These are phyloP conservation scores for Arenicola marina DNA, from an alignment of 2,888 invertebrate species.

Conservation along the genomic window DNA sequence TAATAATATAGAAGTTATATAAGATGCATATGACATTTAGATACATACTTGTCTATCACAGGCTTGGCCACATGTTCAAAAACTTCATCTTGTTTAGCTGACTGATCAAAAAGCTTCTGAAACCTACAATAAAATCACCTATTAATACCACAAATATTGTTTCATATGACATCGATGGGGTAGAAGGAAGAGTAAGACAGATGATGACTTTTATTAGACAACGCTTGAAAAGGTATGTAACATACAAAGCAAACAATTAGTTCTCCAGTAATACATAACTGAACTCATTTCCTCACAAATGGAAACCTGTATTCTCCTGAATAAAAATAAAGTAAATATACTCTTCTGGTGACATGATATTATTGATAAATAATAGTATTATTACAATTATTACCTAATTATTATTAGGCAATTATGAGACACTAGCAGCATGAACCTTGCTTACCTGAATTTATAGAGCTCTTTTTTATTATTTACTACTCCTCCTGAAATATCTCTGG, in stretches of 20 bases:
- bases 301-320: not conserved
- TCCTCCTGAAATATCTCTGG: slow-evolving; percentile 38
- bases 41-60: slow-evolving; percentile 59
- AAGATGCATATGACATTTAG: no score
- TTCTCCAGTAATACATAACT: no score
- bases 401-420: not conserved
- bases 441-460: slow-evolving; percentile 57
- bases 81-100: slow-evolving; percentile 57
- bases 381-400: not conserved
- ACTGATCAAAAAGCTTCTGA: slow-evolving; percentile 57
- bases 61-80: slow-evolving; percentile 61
- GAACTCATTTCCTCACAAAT: slow-evolving; percentile 1
- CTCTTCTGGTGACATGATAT: not conserved
- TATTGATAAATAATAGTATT: not conserved
- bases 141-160: no score
- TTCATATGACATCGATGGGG: no score
- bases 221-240: no score
- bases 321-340: not conserved
- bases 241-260: no score
- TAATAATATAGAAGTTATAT: no score
- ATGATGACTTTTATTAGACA: no score
- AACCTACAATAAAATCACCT: no score
- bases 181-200: no score
- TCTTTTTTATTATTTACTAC: slow-evolving; percentile 61
- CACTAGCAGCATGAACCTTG: not conserved